These are phyloP conservation scores for Urocitellus parryii DNA, from an alignment of 2,113 vertebrate species.

Conservation along the genomic window DNA sequence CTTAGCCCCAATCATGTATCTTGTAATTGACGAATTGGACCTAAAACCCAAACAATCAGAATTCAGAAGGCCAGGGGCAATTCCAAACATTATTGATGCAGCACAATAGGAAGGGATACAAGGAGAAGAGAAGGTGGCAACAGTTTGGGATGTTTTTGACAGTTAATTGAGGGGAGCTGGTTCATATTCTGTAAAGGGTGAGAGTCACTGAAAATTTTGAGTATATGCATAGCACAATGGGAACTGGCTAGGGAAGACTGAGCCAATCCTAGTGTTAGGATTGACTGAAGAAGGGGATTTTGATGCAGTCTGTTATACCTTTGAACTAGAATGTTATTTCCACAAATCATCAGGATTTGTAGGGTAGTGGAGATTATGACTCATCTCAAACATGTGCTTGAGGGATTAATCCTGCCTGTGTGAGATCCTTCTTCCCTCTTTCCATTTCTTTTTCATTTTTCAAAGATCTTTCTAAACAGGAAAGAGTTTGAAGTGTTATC, in stretches of 20 bases:
- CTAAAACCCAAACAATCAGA: background rate
- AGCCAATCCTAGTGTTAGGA: background rate
- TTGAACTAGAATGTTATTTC: background rate
- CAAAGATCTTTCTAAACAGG: background rate
- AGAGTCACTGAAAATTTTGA: background rate
- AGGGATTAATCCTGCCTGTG: constrained; percentile 15
- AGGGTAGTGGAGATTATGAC: background rate
- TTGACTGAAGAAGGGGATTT: background rate
- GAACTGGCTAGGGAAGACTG: background rate
- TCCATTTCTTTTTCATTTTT: background rate
- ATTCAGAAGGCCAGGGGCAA: background rate
- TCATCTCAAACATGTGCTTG: background rate
- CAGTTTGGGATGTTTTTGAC: background rate
- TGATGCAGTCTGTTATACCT: background rate
- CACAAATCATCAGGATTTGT: background rate
- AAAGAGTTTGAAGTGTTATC: background rate
- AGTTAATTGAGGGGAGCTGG: background rate
- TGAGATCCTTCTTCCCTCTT: background rate
- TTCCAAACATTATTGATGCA: background rate
- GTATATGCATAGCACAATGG: background rate
- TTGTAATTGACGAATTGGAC: background rate
- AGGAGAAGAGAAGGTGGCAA: background rate
- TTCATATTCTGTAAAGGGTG: background rate
- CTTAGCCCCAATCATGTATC: background rate
- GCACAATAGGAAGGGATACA: background rate